These are phyloP conservation scores for Corydoras sp. DNA, from an alignment of 2,113 vertebrate genomes.

Conservation along the genomic window DNA sequence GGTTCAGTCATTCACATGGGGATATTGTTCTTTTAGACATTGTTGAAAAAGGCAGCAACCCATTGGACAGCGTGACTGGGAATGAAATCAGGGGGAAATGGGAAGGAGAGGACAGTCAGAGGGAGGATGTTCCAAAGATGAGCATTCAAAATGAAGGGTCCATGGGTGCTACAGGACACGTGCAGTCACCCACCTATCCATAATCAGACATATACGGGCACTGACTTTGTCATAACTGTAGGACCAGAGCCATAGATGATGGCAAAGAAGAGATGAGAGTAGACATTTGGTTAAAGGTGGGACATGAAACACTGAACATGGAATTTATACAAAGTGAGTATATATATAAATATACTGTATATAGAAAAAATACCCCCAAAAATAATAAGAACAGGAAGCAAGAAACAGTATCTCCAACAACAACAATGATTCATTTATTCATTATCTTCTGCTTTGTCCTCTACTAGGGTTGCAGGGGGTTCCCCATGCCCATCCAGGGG, in stretches of 20 bases:
- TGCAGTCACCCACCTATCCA: slow-evolving; percentile 96
- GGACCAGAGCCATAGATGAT: slow-evolving; percentile 62
- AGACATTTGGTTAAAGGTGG: slow-evolving; percentile 31
- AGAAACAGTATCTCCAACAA: too few relatives aligned
- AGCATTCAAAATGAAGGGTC: slow-evolving; percentile 29
- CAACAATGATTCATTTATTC: too few relatives aligned
- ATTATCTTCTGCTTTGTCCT: too few relatives aligned
- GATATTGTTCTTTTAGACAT: background rate
- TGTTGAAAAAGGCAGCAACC: background rate
- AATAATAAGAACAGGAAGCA: too few relatives aligned
- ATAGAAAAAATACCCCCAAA: too few relatives aligned
- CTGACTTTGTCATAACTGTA: slow-evolving; percentile 96
- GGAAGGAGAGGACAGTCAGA: slow-evolving; percentile 1
- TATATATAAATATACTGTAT: too few relatives aligned
- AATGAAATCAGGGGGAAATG: background rate
- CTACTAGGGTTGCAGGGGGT: too few relatives aligned
- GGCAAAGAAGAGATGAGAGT: slow-evolving; percentile 48
- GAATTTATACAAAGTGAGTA: too few relatives aligned
- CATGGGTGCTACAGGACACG: slow-evolving; percentile 64
- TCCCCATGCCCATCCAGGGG: too few relatives aligned
- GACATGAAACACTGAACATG: background rate
- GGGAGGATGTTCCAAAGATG: background rate
- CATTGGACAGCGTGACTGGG: background rate
- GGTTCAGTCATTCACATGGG: background rate
- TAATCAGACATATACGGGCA: slow-evolving; percentile 96